Percentiles rank a stretch among this genome's conserved stretches.
Evolutionary conservation across 2,888 invertebrate species (phyloP).

Genomic region (Trissolcus brochymenae): DNA sequence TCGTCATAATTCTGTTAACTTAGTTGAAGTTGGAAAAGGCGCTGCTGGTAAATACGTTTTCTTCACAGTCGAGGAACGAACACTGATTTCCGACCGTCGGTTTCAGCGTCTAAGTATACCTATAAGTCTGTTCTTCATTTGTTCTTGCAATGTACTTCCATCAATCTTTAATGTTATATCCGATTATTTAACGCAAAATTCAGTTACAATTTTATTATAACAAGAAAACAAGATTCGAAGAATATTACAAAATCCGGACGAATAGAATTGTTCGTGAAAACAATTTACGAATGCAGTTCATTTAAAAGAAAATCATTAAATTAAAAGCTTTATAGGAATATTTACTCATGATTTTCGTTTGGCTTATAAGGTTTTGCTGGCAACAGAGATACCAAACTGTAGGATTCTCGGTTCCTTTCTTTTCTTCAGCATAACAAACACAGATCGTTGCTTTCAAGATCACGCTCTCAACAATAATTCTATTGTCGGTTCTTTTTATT

Average conservation of each 20-base stretch:
- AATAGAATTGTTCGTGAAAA: too few relatives aligned
- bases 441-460: slow-evolving; percentile 50
- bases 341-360: not conserved
- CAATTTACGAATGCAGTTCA: not conserved
- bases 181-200: too few relatives aligned
- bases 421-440: slow-evolving; percentile 18
- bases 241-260: too few relatives aligned
- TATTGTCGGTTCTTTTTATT: slow-evolving; percentile 68
- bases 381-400: slow-evolving; percentile 12
- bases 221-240: too few relatives aligned
- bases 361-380: slow-evolving; percentile 4
- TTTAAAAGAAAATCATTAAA: too few relatives aligned
- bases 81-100: slow-evolving; percentile 54
- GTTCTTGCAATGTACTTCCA: not conserved
- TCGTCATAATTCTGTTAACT: slow-evolving; percentile 74
- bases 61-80: slow-evolving; percentile 50
- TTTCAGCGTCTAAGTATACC: slow-evolving; percentile 24
- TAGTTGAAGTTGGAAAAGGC: slow-evolving; percentile 71
- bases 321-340: too few relatives aligned
- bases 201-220: too few relatives aligned
- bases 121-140: slow-evolving; percentile 17
- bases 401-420: slow-evolving; percentile 28
- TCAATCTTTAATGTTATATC: too few relatives aligned
- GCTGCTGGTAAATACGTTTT: slow-evolving; percentile 72
- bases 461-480: slow-evolving; percentile 62